Base-by-base conservation (phyloP, 2,113 vertebrate genomes). In the Mesembrinibis cayennensis region DNA sequence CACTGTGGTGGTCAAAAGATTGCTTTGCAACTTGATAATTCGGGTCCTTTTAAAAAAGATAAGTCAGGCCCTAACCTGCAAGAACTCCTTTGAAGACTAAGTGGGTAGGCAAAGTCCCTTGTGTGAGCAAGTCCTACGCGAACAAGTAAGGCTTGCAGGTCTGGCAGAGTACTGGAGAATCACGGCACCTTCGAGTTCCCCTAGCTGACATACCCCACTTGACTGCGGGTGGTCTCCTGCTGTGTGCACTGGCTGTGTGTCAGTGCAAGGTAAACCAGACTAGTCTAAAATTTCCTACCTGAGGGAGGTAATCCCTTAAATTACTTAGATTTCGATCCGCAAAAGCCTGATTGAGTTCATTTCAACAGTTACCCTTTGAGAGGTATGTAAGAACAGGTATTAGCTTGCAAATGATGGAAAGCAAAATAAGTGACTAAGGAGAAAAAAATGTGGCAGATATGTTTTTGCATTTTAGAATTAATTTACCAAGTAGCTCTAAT, bases 261-360 rank as follows among this genome's bases (percentile, higher is more conserved):
- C 30, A 34, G 25, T 34, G 65, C n/a, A 29, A 77, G 22, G 45
- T 58, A 59, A 69, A 73, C 16, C 40, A 59, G 45, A 53, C 10
- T 42, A 38, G 10, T 73, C 38, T 71, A 8, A 82, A 52, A 56
- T 16, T 25, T 66, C 42, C 61, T 71, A 11, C 47, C 36, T 18
- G 42, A 87, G 69, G 45, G n/a, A 79, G 26, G 9, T 87, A 91
- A 94, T 86, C 76, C 45, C 26, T 89, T 53, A 67, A 89, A 72
- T 69, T 71, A 44, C 47, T 88, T 47, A 38, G 47, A 27, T 77
- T 69, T 87, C 2, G 0, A 72, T 82, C 25, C 0, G 0, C 52
- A 80, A 69, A 89, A 85, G 16, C 27, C 47, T 40, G 40, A 53
- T 3, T 15, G 56, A 84, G 23, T 76, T 94, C 65, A 42, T 49